A percentile compares a stretch with the other conserved stretches of the same genome.
Evolutionary conservation across 1,140 invertebrate species (phyloP).

Genomic region (Matsumurasca onukii): DNA sequence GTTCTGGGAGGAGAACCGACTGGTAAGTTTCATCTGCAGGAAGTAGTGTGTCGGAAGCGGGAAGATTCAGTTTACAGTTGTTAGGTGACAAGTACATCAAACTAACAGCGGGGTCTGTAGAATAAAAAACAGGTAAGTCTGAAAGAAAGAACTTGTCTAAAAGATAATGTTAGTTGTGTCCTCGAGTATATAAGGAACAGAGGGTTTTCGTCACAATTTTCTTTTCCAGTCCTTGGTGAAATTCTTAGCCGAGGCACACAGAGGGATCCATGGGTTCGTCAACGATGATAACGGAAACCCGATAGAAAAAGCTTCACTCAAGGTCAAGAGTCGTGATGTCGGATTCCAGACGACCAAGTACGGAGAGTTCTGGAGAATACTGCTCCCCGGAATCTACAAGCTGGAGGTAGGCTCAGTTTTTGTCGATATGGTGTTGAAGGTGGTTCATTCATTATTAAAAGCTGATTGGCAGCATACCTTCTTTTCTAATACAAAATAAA

Average conservation of each 20-base stretch:
- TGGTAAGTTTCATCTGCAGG: conserved; percentile 56
- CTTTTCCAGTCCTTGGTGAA: conserved; percentile 72
- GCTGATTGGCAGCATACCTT: too few relatives aligned
- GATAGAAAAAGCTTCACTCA: conserved; percentile 78
- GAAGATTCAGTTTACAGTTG: too few relatives aligned
- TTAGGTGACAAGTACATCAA: too few relatives aligned
- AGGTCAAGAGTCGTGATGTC: conserved; percentile 82
- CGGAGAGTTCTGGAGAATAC: conserved; percentile 71
- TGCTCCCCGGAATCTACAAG: conserved; percentile 41
- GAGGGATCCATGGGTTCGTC: conserved; percentile 82
- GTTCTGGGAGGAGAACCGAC: conserved; percentile 95
- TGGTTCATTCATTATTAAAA: too few relatives aligned
- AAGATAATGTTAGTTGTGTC: too few relatives aligned
- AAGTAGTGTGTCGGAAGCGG: too few relatives aligned
- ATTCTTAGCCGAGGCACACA: conserved; percentile 84
- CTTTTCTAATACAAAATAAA: background rate
- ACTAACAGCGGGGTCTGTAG: too few relatives aligned
- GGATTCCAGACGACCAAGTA: conserved; percentile 87
- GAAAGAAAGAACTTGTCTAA: too few relatives aligned
- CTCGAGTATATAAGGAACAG: too few relatives aligned
- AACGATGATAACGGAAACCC: conserved; percentile 78
- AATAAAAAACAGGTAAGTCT: too few relatives aligned
- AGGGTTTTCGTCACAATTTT: too few relatives aligned
- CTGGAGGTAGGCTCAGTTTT: conserved; percentile 41
- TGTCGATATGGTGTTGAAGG: too few relatives aligned